Evolutionary conservation across 2,888 invertebrate genomes (phyloP), one percentile per base, ranked within the genome.

Genomic region (Plemyria rubiginata): DNA sequence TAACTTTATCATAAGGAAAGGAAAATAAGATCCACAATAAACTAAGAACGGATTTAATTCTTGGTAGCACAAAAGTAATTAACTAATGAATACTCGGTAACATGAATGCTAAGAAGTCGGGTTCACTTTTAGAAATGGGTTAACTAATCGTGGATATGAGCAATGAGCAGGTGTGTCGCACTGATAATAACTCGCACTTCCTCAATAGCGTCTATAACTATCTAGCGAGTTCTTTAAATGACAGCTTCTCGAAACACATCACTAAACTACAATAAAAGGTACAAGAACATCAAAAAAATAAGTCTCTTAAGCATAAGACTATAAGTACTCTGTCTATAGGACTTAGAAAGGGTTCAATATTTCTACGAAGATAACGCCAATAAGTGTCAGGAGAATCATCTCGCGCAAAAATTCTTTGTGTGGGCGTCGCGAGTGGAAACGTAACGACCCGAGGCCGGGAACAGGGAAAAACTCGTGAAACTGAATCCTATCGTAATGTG

Each of bases 401-500:
- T 78, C 75, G 79, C 74, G 78, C 79, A 85, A 85, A 87, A 86
- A 85, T 79, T 82, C 73, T 81, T 75, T 78, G 84, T 81, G 90
- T 90, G 87, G 88, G 89, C 85, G 87, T 77, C 68, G 82, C 73
- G 79, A 79, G 81, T 77, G 78, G 79, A 81, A 83, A 81, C 82
- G 84, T 78, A 81, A 82, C 86, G 78, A 77, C 68, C 74, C 77
- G 83, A 76, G 82, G 87, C 84, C 84, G 86, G 79, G 86, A 88
- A 87, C 86, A 86, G 90, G 88, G 90, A 90, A 92, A 92, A 92
- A 88, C 87, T 88, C 80, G 87, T 92, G 92, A 92, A 92, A 92
- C 91, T 86, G 90, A 92, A 92, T 92, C 86, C 92, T 91, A 92
- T 90, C 92, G 92, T 90, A 89, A 92, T 91, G 85, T 80, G 88